Evolutionary conservation across 64 coral and sea anemone genomes (phyloP), one percentile per base, ranked within the genome.

Genomic region (Montipora foliosa): DNA sequence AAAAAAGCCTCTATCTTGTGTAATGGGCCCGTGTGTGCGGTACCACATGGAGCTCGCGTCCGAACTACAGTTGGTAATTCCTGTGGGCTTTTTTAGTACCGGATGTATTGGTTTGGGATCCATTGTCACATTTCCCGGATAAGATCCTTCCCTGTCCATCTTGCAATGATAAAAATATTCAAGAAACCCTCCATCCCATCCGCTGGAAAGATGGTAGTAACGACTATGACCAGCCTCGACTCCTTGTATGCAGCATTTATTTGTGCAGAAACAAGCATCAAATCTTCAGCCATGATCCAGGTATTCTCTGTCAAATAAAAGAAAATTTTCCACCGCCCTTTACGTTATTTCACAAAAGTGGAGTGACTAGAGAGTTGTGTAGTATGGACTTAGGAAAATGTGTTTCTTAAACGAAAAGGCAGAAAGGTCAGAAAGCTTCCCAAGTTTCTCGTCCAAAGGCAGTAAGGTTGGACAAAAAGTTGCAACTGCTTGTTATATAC

Each of bases 401-500:
- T 89, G 49, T 37, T 94, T 89, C 15, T 8, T 94, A 5, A 68
- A 51, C 7, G 12, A 89, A 6, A 46, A 72, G 19, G 14, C 15
- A 1, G 49, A 47, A 66, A 81, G 53, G 7, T 11, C 47, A 24
- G 15, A 74, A 75, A 4, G 4, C 6, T 94, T 94, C 58, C 87
- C 87, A 15, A 83, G 29, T 15, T 94, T 94, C 70, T 44, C 46
- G 67, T 1, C 78, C 29, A 62, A 94, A 58, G 67, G 67, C 25
- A 55, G 71, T 9, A 82, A 94, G 49, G 69, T 76, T 94, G 87
- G 77, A 14, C 78, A 94, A 75, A 94, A 94, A 66, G 72, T 93
- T 25, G 6, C 44, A 49, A 53, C 24, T 4, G 8, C 75, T 3
- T 72, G 83, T 74, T 88, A n/a, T 55, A 81, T 80, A 12, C 59